Evolutionary conservation across 2,888 invertebrate species (phyloP), one percentile per base, ranked within the genome.

Genomic region (Patella pellucida): DNA sequence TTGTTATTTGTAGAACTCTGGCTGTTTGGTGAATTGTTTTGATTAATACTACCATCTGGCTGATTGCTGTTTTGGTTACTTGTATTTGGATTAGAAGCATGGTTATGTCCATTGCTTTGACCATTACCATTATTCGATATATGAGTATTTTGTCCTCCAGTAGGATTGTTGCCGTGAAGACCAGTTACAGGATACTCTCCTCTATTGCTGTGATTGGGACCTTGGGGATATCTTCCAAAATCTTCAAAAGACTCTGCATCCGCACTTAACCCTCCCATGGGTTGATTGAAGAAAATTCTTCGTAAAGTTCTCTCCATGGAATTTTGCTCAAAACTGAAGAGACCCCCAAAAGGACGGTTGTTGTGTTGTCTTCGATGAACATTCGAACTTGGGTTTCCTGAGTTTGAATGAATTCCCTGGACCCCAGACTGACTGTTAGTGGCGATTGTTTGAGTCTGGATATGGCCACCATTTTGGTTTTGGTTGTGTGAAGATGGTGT

Each of bases 161-260:
- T 41, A 41, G 41, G 41, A 41, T 41, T 41, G 41, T 41, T 41
- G 41, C 41, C 9, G 9, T 41, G 41, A 41, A 41, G 41, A 41
- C 41, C 41, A 41, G 41, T 41, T 41, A 41, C 7, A 41, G 41
- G 41, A 41, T 41, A 41, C 23, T 23, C 12, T 62, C 19, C 62
- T 62, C 62, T 62, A 23, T 62, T n/a, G 14, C 62, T 62, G 14
- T 23, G 9, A 62, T 62, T 62, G 19, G 62, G 62, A 23, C 19
- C 19, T 14, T 23, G 9, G 12, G 23, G 19, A 62, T 11, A 19
- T 23, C 62, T 23, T 62, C 62, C 62, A 9, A 62, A 62, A 19
- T 62, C 62, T 62, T 62, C 62, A 62, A 62, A 62, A 11, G 62
- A 62, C 23, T 62, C 62, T 62, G 62, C 62, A 12, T 23, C 62